Conservation (phyloP, 2,888 invertebrate genomes). For the Pseudolycoriella hygida region DNA sequence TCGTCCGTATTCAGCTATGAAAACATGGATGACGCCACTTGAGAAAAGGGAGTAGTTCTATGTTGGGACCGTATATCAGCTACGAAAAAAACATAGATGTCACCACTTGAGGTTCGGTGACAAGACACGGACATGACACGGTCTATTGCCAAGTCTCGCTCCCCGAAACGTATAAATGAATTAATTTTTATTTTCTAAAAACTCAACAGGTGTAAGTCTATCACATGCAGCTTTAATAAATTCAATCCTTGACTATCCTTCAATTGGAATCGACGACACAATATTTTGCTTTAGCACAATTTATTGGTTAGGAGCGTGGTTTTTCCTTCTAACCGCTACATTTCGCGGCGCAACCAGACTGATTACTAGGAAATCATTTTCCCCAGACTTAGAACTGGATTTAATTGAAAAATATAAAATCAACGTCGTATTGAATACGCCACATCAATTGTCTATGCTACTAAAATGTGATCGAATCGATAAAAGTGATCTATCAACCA, state of each 20-base stretch:
- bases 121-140: too few species aligned
- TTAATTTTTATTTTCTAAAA: not conserved
- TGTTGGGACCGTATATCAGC: too few species aligned
- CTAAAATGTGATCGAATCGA: too few species aligned
- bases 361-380: conserved; percentile 13
- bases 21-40: too few species aligned
- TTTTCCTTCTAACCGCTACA: conserved; percentile 18
- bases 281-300: conserved; percentile 20
- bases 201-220: conserved; percentile 16
- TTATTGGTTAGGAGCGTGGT: conserved; percentile 19
- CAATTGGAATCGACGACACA: conserved; percentile 9
- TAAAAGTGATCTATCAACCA: not conserved
- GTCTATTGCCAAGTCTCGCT: too few species aligned
- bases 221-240: conserved; percentile 12
- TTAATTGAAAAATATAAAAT: conserved; percentile 6
- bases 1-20: too few species aligned
- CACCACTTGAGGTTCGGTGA: too few species aligned
- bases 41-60: too few species aligned
- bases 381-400: not conserved
- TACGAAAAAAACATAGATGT: too few species aligned
- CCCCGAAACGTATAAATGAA: too few species aligned
- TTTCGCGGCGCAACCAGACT: conserved; percentile 20
- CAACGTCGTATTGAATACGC: not conserved
- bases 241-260: not conserved
- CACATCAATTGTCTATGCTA: too few species aligned